Evolutionary conservation across 2,888 invertebrate species (phyloP).

Genomic region (Synergus umbraculus): DNA sequence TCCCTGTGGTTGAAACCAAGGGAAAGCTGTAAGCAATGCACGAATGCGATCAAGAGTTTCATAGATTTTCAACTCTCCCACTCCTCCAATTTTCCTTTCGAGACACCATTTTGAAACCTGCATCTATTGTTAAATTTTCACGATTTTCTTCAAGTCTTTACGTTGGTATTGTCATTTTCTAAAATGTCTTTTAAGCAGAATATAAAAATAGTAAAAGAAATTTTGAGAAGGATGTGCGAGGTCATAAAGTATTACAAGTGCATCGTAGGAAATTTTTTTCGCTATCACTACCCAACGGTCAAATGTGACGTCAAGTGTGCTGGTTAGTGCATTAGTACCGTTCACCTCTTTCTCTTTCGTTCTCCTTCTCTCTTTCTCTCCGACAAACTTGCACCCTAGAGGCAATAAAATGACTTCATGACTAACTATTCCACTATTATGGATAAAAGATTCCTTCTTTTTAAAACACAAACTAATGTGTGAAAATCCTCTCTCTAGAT

Average conservation of each 20-base stretch:
- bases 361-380: slow-evolving; percentile 43
- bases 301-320: slow-evolving; percentile 40
- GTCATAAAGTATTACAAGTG: slow-evolving; percentile 15
- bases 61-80: slow-evolving; percentile 11
- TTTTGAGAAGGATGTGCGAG: neutral
- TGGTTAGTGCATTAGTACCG: slow-evolving; percentile 42
- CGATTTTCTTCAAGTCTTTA: no score
- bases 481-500: neutral
- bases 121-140: neutral
- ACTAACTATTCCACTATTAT: neutral
- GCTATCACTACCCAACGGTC: slow-evolving; percentile 35
- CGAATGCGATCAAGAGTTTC: slow-evolving; percentile 2
- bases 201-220: neutral
- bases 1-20: slow-evolving; percentile 15
- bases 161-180: no score
- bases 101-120: neutral
- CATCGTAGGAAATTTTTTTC: slow-evolving; percentile 20
- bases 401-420: neutral
- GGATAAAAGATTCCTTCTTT: neutral
- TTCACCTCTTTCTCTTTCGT: slow-evolving; percentile 45
- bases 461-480: neutral
- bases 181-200: no score
- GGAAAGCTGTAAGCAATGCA: slow-evolving; percentile 14
- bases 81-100: slow-evolving; percentile 2
- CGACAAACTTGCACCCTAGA: neutral